Evolutionary conservation across 2,888 invertebrate genomes (phyloP).

Genomic region (Drosophila pseudotalamancana): DNA sequence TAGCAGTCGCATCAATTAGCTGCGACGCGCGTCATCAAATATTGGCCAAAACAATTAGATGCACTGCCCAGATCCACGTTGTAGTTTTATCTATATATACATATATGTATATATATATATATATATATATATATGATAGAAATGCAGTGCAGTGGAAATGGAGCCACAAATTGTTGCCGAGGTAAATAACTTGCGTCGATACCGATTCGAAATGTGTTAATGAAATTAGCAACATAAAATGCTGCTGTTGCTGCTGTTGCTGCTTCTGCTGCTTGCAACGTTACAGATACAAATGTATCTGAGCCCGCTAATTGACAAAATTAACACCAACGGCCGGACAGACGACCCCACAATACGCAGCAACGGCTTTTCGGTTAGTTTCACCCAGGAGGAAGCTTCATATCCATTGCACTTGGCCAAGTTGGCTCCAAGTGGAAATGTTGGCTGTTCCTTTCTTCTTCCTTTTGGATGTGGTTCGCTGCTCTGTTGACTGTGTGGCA

Average conservation of each 20-base stretch:
- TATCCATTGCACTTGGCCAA: slow-evolving; percentile 28
- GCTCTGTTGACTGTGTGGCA: slow-evolving; percentile 30
- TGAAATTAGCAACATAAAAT: slow-evolving; percentile 81
- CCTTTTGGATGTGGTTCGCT: slow-evolving; percentile 41
- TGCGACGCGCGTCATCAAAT: slow-evolving; percentile 66
- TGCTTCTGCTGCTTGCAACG: slow-evolving; percentile 47
- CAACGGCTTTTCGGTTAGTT: slow-evolving; percentile 65
- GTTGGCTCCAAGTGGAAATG: slow-evolving; percentile 1
- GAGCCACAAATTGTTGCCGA: slow-evolving; percentile 21
- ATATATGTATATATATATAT: slow-evolving; percentile 31
- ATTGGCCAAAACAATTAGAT: slow-evolving; percentile 58
- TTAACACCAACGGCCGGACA: slow-evolving; percentile 63
- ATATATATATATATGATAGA: slow-evolving; percentile 40
- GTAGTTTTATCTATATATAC: slow-evolving; percentile 13
- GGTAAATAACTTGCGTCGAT: slow-evolving; percentile 58
- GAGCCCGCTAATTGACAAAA: slow-evolving; percentile 73
- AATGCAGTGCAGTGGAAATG: slow-evolving; percentile 43
- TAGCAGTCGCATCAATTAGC: slow-evolving; percentile 46
- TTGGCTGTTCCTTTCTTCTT: slow-evolving; percentile 41
- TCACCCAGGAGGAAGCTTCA: slow-evolving; percentile 66
- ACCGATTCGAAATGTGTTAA: slow-evolving; percentile 71
- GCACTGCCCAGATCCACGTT: neutral
- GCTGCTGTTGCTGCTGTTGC: slow-evolving; percentile 9
- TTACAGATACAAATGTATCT: slow-evolving; percentile 62
- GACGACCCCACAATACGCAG: slow-evolving; percentile 53